Evolutionary conservation across 2,888 invertebrate genomes (phyloP), one percentile per base, ranked within the genome.

Genomic region (Drosophila affinis): DNA sequence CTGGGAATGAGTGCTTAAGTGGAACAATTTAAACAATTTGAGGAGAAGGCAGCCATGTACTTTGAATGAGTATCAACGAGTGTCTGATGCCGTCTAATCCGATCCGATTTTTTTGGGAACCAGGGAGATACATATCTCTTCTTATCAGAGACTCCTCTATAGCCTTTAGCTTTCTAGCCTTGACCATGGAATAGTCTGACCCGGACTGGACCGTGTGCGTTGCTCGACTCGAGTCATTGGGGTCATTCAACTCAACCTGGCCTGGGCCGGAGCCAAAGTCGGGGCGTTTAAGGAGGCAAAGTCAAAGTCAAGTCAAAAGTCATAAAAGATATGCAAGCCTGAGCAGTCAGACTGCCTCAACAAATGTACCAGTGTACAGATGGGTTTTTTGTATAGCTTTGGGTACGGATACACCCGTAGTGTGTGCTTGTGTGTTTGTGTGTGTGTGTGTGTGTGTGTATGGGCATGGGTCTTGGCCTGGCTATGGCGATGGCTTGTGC

Each of bases 261-360:
- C 64, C 61, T 27, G 49, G 49, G 70, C 61, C 24, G 24, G 24
- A 5, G 24, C 5, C 24, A 5, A 5, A 24, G 29, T 9, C 58
- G 34, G 55, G 49, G 71, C 62, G 69, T 51, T 59, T 59, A 54
- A 71, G 71, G 54, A 72, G 72, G 63, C 57, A 73, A 53, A 73
- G 72, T 73, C 57, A 72, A 64, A 84, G 87, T 84, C 78, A 77
- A 74, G 81, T 86, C 82, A 83, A 87, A 87, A 83, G 87, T 83
- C 82, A 87, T 87, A 83, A 83, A 87, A 83, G 79, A 86, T 83
- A 87, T 87, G 87, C 87, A 82, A 72, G 80, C 80, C 54, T 46
- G 62, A 24, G 68, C 54, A 67, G 62, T 56, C 70, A 39, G 53
- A 59, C 63, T 81, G 77, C 72, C 63, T 46, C 47, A 72, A 64